These are phyloP conservation scores for Perizoma flavofasciatum DNA, from an alignment of 2,888 invertebrate species.

Conservation along the genomic window DNA sequence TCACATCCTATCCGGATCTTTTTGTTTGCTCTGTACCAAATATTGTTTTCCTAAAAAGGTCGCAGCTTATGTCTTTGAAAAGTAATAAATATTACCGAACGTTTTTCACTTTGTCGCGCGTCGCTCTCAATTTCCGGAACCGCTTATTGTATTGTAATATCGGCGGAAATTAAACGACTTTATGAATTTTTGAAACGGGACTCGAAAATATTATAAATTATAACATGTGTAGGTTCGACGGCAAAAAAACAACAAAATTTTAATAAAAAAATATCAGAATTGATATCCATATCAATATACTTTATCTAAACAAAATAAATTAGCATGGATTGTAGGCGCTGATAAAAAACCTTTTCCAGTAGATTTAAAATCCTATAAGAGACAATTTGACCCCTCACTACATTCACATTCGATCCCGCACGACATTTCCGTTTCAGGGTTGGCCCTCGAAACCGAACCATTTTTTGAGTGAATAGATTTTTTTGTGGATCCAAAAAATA, in stretches of 20 bases:
- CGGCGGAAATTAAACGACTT: constrained; percentile 9
- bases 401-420: constrained; percentile 20
- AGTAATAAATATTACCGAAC: constrained; percentile 1
- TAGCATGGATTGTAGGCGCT: not conserved
- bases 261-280: too few relatives aligned
- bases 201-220: not conserved
- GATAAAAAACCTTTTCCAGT: constrained; percentile 4
- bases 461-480: not conserved
- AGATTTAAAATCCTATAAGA: constrained; percentile 20
- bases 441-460: constrained; percentile 3
- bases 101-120: not conserved
- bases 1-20: too few relatives aligned
- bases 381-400: constrained; percentile 25
- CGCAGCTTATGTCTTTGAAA: constrained; percentile 5
- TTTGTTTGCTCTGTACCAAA: not conserved
- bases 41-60: constrained; percentile 4
- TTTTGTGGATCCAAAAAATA: too few relatives aligned
- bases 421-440: constrained; percentile 20
- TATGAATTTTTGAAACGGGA: not conserved
- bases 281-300: too few relatives aligned
- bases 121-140: constrained; percentile 12
- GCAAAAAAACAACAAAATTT: too few relatives aligned
- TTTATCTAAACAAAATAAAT: too few relatives aligned
- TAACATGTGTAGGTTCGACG: not conserved
- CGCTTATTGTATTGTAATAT: not conserved